Base-by-base conservation (phyloP, 2,888 invertebrate species). In the Eledone cirrhosa region DNA sequence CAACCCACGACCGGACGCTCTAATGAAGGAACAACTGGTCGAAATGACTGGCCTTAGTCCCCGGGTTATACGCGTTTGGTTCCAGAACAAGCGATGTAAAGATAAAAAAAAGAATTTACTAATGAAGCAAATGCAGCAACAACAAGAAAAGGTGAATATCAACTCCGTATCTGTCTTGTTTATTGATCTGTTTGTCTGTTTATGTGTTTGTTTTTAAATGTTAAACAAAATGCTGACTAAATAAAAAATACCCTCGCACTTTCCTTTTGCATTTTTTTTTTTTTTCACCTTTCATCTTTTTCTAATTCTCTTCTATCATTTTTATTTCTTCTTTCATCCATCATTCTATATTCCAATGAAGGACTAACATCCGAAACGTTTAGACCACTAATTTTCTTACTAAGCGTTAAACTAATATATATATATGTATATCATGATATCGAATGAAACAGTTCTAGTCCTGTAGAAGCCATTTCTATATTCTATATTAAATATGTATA, bases 11-110 rank as follows among this genome's bases (percentile, higher is more conserved):
- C 99, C 99, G 63, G 99, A 99, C 92, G 99, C 99, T 65, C 93
- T 99, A 82, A 97, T 98, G 97, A 99, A 99, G 92, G 99, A 99
- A 91, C 98, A 99, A 91, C 93, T 99, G 82, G 98, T 98, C 67
- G 99, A 99, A 92, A 98, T 99, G 98, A 99, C 99, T 24, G 95
- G 97, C 0, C 94, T 99, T 78, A 97, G 97, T 88, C 98, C 99
- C 29, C 93, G 99, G 24, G 99, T 99, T 86, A 99, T 99, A 90
- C 93, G 99, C 89, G 99, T 99, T 80, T 99, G 99, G 99, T 99
- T 99, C 93, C 98, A 98, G 85, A 91, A 91, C 85, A 91, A 91
- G 83, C 85, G 91, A 27, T 90, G 90, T 80, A 91, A 91, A 84
- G 91, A 91, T 83, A 91, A 91, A 84, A 91, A 91, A 82, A 95